Base-by-base conservation (phyloP, 2,113 vertebrate genomes). In the Piliocolobus tephrosceles region DNA sequence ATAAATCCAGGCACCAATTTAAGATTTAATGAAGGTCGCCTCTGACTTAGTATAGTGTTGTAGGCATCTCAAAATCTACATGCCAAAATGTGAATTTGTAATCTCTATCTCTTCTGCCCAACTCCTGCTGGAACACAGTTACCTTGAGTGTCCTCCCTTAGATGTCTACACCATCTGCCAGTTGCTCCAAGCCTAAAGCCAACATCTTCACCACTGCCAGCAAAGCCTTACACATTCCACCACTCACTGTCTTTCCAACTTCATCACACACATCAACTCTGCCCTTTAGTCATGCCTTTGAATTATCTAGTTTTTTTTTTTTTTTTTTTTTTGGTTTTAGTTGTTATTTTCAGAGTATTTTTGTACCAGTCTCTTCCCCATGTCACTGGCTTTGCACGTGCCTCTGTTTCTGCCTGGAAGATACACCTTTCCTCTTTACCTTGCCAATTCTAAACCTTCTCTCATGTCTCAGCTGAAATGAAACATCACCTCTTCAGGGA, bases 401-500 rank as follows among this genome's bases (percentile, higher is more conserved):
- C 2, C 45, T 70, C 45, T 84, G 16, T 17, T 43, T 78, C 27
- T 78, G 5, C 47, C 30, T 58, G 27, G 27, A 52, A 35, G 50
- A 75, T 11, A 22, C 35, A 85, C 14, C 47, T 82, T 89, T 80
- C 38, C 30, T 79, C 17, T 76, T 79, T 57, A 25, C 20, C 2
- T 43, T n/a, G 7, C 6, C 10, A 61, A 43, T 64, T 93, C 17
- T 45, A 93, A 91, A n/a, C 20, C 20, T 45, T 20, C 30, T 73
- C 22, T 68, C 40, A 58, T 16, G 73, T 75, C 18, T 73, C 35
- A 93, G 23, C 6, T 75, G 75, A 47, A 73, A 87, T 86, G 18
- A 47, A 66, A 87, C 83, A 16, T 58, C 40, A 32, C 30, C 82
- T 96, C 87, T 85, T 85, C 64, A 45, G 68, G 5, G 32, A 94